These are phyloP conservation scores for Drosophila quinaria DNA, from an alignment of 2,888 invertebrate genomes.

Conservation along the genomic window DNA sequence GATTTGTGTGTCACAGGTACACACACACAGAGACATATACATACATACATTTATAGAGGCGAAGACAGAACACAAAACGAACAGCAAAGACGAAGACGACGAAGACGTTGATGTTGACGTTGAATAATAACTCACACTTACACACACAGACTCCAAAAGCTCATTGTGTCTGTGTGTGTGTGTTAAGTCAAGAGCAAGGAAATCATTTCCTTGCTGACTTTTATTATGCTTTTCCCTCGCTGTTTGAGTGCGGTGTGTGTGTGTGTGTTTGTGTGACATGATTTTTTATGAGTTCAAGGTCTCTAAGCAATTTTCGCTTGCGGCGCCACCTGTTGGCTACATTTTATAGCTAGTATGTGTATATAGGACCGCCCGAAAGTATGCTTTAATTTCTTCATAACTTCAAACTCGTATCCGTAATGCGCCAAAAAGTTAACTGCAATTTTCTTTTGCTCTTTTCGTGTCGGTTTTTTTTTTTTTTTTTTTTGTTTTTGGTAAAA, in stretches of 20 bases:
- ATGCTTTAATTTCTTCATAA: conserved; percentile 56
- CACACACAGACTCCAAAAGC: conserved; percentile 17
- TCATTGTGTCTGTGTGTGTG: conserved; percentile 24
- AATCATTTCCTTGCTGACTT: conserved; percentile 75
- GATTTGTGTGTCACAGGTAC: conserved; percentile 63
- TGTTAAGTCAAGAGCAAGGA: conserved; percentile 70
- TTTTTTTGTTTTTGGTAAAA: too few relatives aligned
- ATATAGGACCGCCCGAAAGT: conserved; percentile 21
- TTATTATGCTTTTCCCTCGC: conserved; percentile 56
- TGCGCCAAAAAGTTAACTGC: conserved; percentile 20
- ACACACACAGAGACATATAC: conserved; percentile 26
- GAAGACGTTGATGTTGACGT: conserved; percentile 64
- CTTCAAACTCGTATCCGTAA: conserved; percentile 1
- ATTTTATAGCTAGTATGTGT: conserved; percentile 24
- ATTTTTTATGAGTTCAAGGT: conserved; percentile 85
- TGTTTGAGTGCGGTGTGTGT: conserved; percentile 22
- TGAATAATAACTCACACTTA: conserved; percentile 73
- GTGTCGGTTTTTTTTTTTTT: not conserved
- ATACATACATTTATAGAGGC: conserved; percentile 9
- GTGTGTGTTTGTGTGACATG: conserved; percentile 70
- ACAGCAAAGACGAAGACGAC: conserved; percentile 34
- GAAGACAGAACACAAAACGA: conserved; percentile 12
- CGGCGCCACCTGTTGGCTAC: conserved; percentile 71
- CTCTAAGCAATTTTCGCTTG: conserved; percentile 69
- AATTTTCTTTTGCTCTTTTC: not conserved